Conservation (phyloP, 2,888 invertebrate genomes). For the Tenthredo amoena region DNA sequence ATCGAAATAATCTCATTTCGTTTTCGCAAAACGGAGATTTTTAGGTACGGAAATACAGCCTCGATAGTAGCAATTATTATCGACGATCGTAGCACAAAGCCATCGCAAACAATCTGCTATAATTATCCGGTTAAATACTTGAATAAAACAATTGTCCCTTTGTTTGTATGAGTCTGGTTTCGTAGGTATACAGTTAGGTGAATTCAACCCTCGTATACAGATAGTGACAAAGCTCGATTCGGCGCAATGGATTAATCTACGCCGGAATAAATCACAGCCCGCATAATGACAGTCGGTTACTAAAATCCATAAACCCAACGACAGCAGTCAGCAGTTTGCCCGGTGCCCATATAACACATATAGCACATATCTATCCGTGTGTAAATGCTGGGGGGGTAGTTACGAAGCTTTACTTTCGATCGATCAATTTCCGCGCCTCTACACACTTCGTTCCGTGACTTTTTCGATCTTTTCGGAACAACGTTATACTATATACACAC, state of each 20-base stretch:
- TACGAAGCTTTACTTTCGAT: not conserved
- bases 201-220: not conserved
- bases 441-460: slow-evolving; percentile 31
- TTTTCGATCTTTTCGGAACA: slow-evolving; percentile 13
- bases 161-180: not conserved
- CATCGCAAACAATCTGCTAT: not conserved
- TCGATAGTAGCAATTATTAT: not conserved
- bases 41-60: not conserved
- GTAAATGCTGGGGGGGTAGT: not conserved
- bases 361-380: not conserved
- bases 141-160: not conserved
- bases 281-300: slow-evolving; percentile 29
- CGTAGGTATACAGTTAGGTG: not conserved
- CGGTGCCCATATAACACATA: not conserved
- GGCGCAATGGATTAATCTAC: slow-evolving; percentile 24
- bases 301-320: slow-evolving; percentile 24
- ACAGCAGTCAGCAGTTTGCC: slow-evolving; percentile 23
- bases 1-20: not conserved
- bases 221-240: not conserved
- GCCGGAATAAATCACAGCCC: slow-evolving; percentile 16
- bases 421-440: slow-evolving; percentile 25
- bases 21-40: not conserved
- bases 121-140: not conserved
- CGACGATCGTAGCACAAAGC: no score
- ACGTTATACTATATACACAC: not conserved